Percentiles rank a stretch among this genome's conserved stretches.
These are phyloP conservation scores for Mus minutoides DNA, from an alignment of 2,797 vertebrate genomes.

Conservation along the genomic window DNA sequence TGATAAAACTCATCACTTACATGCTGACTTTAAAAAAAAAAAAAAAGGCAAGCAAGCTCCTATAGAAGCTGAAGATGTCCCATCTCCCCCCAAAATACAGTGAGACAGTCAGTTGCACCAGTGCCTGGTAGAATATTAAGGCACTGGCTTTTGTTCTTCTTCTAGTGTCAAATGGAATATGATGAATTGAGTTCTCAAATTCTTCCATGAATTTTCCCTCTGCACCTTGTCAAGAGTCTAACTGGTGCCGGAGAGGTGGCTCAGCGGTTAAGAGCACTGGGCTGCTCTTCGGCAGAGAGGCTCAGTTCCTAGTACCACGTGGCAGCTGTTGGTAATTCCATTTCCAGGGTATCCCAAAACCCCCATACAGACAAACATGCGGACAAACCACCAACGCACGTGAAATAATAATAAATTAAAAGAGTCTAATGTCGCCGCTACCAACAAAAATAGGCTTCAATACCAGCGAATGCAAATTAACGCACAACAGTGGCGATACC, in stretches of 20 bases:
- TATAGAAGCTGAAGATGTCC: background rate
- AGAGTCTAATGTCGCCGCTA: background rate
- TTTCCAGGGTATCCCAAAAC: background rate
- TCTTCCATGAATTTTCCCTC: background rate
- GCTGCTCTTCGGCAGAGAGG: background rate
- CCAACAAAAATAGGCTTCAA: background rate
- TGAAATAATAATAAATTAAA: background rate
- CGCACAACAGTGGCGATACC: background rate
- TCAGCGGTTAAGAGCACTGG: background rate
- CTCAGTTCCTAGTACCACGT: background rate
- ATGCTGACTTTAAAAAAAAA: background rate
- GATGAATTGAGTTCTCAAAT: slow-evolving; percentile 48
- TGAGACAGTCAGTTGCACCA: slow-evolving; percentile 44
- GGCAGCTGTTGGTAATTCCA: background rate
- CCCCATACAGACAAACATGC: background rate
- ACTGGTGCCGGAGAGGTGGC: background rate
- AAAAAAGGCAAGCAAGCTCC: background rate
- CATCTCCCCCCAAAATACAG: slow-evolving; percentile 27
- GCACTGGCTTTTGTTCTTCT: background rate
- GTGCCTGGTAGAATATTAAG: slow-evolving; percentile 14
- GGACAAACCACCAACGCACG: background rate
- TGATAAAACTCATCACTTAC: background rate
- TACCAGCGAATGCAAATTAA: slow-evolving; percentile 18
- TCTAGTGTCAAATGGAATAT: slow-evolving; percentile 40
- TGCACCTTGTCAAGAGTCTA: slow-evolving; percentile 13